Base-by-base conservation (phyloP, 1,140 invertebrate genomes). In the Pseudomyrmex flavicornis region DNA sequence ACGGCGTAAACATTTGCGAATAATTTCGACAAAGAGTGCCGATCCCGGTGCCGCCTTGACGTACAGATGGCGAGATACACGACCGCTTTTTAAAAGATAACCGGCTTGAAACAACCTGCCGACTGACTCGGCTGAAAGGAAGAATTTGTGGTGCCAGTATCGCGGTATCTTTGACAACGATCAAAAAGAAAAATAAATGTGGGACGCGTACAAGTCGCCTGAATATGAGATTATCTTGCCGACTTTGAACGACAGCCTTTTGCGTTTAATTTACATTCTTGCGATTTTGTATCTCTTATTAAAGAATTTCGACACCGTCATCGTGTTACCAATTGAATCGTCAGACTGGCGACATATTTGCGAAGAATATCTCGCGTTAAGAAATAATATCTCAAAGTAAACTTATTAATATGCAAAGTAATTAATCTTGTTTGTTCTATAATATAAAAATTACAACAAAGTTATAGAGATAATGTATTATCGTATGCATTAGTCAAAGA, bases 1-100 rank as follows among this genome's bases (percentile, higher is more conserved):
- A n/a, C 61, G 50, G 58, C 50, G 82, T 70, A 88, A 87, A 87
- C 86, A 85, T 87, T 84, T 63, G 46, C 85, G 1, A 58, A 13
- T 87, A 84, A 87, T 84, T 22, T 26, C 58, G 46, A 44, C 22
- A 54, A 61, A 61, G 8, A 72, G 35, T 20, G 26, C 12, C 22
- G 15, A 12, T 10, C 12, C 13, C 50, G 12, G 3, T 35, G 17
- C 0, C 17, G 22, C 62, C 26, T 22, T 22, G 56, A 20, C 35
- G 35, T 50, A 7, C 2, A 35, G n/a, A 46, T 12, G 35, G 50
- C 15, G 9, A 48, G 56, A 82, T 68, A 63, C 15, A 20, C 46
- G 52, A 5, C n/a, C 20, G 17, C 3, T 56, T 58, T 62, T 46
- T 77, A 52, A 22, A 4, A 44, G 17, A 44, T 54, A 20, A 22